Base-by-base conservation (phyloP, 2,113 vertebrate species). In the Scolopax mira region DNA sequence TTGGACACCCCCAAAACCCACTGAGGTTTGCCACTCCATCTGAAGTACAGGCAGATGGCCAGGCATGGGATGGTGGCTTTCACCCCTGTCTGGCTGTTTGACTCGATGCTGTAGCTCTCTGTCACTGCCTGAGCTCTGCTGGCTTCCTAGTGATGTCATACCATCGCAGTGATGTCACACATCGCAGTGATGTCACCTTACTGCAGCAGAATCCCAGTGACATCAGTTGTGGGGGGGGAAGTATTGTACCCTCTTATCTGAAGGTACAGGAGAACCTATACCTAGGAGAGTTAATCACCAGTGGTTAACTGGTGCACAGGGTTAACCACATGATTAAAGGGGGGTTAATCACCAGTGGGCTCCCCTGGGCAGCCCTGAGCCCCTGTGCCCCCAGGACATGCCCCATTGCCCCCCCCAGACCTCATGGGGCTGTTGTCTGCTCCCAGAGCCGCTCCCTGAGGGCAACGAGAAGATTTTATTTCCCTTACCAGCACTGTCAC, bases 11-110 rank as follows among this genome's bases (percentile, higher is more conserved):
- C 41, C 41, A 66, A 85, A 82, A 11, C 3, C 9, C 79, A 90
- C 24, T 0, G 5, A n/a, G 31, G 55, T 16, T 7, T 35, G 46
- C 10, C 6, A 19, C 1, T n/a, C 10, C 42, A 52, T 5, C 2
- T 41, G 51, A 55, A n/a, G 44, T 8, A 39, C 7, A 57, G 75
- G 46, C 62, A 57, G 39, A 52, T 70, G 64, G 49, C 37, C 22
- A 8, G 46, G 37, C 6, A 10, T 0, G 3, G 35, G 30, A 1
- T 7, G 25, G 67, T 12, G 35, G 54, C 21, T 64, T 94, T 93
- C 58, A 57, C 15, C 37, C 54, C 62, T 18, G 15, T 14, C 54
- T 19, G 12, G 30, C 57, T 95, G 41, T 57, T 81, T 85, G 30
- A 14, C 23, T n/a, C 19, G 9, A 52, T 21, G 27, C 44, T 74